Percentiles rank a stretch among this genome's conserved stretches.
Evolutionary conservation across 2,888 invertebrate species (phyloP).

Genomic region (Dynastes hyllus): DNA sequence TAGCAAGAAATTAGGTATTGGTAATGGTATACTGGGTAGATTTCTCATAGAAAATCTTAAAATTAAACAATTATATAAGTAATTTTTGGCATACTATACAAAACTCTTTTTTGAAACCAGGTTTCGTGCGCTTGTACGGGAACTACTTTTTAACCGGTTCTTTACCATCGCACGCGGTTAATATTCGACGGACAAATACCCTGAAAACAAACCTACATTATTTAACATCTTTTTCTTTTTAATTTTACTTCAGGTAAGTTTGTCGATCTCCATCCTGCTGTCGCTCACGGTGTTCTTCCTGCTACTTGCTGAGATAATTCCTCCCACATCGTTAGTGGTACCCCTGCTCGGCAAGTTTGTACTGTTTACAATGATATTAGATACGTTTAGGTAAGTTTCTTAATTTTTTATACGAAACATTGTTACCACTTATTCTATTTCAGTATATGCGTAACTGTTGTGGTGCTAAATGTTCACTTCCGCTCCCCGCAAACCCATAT

Average conservation of each 20-base stretch:
- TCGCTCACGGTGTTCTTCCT: conserved; percentile 98
- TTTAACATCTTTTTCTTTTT: neutral
- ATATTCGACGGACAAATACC: too few species aligned
- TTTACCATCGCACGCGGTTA: too few species aligned
- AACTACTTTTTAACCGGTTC: too few species aligned
- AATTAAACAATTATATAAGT: too few species aligned
- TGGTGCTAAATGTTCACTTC: conserved; percentile 98
- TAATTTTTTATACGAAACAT: conserved; percentile 16
- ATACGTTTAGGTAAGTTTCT: conserved; percentile 87
- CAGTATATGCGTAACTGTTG: conserved; percentile 77
- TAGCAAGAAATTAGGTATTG: neutral
- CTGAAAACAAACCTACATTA: neutral
- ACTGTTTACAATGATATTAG: conserved; percentile 96
- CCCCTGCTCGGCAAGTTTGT: conserved; percentile 95
- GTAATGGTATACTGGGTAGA: neutral
- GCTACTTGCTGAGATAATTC: conserved; percentile 90
- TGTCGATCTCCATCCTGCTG: conserved; percentile 95
- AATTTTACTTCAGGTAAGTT: conserved; percentile 80
- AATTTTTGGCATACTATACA: too few species aligned
- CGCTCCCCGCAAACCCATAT: conserved; percentile 98
- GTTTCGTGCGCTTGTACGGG: too few species aligned
- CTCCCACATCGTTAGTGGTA: conserved; percentile 94
- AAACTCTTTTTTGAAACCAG: too few species aligned
- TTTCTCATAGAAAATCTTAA: too few species aligned
- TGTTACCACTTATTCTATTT: conserved; percentile 46